A percentile compares a stretch with the other conserved stretches of the same genome.
These are phyloP conservation scores for Fundulus diaphanus DNA, from an alignment of 2,797 vertebrate genomes.

Conservation along the genomic window DNA sequence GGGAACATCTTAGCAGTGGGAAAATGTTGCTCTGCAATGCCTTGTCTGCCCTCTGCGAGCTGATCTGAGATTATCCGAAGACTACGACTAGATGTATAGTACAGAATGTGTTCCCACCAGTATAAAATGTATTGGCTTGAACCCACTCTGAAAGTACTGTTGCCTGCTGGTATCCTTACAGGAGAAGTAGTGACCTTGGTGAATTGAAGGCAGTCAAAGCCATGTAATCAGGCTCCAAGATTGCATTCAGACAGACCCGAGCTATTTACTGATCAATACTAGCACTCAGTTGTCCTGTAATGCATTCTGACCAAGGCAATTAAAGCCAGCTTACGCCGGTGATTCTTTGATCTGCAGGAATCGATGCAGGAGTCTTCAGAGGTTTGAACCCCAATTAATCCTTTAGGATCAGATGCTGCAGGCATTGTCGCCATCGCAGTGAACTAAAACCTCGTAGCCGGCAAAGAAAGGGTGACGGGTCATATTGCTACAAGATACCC, in stretches of 20 bases:
- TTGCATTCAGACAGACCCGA: conserved; percentile 13
- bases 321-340: conserved; percentile 52
- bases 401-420: conserved; percentile 29
- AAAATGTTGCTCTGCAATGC: not conserved
- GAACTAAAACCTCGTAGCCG: conserved; percentile 40
- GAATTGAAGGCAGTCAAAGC: not conserved
- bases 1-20: no score
- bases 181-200: not conserved
- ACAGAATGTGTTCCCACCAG: not conserved
- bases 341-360: conserved; percentile 44
- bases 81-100: not conserved
- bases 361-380: conserved; percentile 43
- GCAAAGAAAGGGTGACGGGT: conserved; percentile 22
- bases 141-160: not conserved
- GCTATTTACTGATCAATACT: conserved; percentile 52
- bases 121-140: not conserved
- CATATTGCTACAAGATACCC: conserved; percentile 16
- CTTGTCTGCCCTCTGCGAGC: no score
- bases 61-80: not conserved
- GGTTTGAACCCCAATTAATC: conserved; percentile 3
- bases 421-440: conserved; percentile 34
- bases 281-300: conserved; percentile 40
- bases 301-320: conserved; percentile 53
- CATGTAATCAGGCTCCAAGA: conserved; percentile 17
- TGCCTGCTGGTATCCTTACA: not conserved